Base-by-base conservation (phyloP, 2,888 invertebrate genomes). In the Ophion ventricosus region DNA sequence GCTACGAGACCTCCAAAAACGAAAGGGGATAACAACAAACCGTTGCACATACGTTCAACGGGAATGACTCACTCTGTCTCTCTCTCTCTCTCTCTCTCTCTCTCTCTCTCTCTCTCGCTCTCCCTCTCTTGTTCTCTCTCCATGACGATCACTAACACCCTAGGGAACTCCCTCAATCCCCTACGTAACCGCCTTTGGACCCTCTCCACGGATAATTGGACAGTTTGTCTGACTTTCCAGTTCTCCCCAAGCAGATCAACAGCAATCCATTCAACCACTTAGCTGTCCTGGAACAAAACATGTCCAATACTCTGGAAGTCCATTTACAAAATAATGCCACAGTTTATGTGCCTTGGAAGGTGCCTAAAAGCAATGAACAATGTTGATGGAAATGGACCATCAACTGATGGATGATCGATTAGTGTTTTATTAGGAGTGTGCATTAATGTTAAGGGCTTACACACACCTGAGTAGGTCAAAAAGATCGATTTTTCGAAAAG, bases 1-100 rank as follows among this genome's bases (percentile, higher is more conserved):
- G n/a, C 61, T 17, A 0, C 63, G 61, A 49, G 49, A 49, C 61
- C 73, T 76, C 40, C 78, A 20, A 66, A 67, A 72, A 56, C 49
- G 72, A 77, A 80, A 64, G 82, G 75, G 80, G 66, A 80, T 66
- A 43, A 61, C 77, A 77, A 83, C 79, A 74, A 72, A 61, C 49
- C 49, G 17, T 49, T 49, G 49, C 49, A 49, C 49, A 14, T 49
- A 14, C 49, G 14, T 49, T 49, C 2, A 49, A 49, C 17, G 49
- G 17, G 49, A 35, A 35, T n/a, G n/a, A n/a, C n/a, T n/a, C n/a
- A 35, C 35, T 35, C 35, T 35, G 35, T 8, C 35, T 35, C 35
- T 5, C 35, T 35, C 7, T 5, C 7, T 35, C 35, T 5, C 35
- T 35, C 35, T 8, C 8, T 35, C 35, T 7, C 35, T 5, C 35